Conservation (phyloP, 2,113 vertebrate species). For the Pleuronectes platessa region DNA sequence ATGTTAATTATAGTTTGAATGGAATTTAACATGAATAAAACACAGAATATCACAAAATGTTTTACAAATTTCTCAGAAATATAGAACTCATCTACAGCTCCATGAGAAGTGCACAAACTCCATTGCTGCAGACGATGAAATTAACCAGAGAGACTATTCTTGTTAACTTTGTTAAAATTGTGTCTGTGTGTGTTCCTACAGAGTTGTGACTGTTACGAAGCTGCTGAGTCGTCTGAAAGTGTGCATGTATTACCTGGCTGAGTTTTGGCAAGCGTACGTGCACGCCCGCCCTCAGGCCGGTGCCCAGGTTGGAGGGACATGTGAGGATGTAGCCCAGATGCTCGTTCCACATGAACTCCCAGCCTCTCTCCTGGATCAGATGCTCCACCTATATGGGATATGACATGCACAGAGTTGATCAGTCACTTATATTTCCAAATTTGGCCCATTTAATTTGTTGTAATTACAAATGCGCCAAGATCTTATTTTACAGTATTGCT, state of each 20-base stretch:
- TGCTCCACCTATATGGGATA: constrained; percentile 85
- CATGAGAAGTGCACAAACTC: not conserved
- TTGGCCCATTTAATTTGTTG: not conserved
- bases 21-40: too few species aligned
- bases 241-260: constrained; percentile 84
- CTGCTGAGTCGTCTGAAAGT: not conserved
- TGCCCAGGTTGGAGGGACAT: constrained; percentile 94
- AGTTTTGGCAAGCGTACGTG: constrained; percentile 90
- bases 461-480: too few species aligned
- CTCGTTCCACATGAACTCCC: constrained; percentile 98
- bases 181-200: not conserved
- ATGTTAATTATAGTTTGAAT: too few species aligned
- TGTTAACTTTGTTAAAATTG: not conserved
- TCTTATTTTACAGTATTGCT: too few species aligned
- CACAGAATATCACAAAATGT: too few species aligned
- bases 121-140: not conserved
- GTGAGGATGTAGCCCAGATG: constrained; percentile 91
- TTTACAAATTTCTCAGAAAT: too few species aligned
- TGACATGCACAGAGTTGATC: not conserved
- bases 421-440: not conserved
- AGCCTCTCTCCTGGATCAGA: constrained; percentile 92
- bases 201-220: not conserved
- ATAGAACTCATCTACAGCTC: not conserved
- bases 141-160: not conserved
- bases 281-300: constrained; percentile 91